A percentile compares a stretch with the other conserved stretches of the same genome.
Evolutionary conservation across 1,140 invertebrate genomes (phyloP).

Genomic region (Chymomyza costata): DNA sequence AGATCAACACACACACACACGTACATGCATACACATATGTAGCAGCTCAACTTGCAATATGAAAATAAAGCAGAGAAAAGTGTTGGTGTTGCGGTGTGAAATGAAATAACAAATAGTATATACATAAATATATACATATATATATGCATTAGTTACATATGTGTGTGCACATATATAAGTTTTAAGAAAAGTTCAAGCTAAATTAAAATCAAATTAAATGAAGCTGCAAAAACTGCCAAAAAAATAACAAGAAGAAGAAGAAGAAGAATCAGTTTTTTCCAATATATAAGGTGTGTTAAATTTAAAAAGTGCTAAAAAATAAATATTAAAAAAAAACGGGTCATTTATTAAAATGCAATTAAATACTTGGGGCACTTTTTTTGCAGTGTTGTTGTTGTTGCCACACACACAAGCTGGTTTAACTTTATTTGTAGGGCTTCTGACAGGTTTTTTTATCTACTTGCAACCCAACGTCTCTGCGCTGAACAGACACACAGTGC

Average conservation of each 20-base stretch:
- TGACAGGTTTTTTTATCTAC: too few relatives aligned
- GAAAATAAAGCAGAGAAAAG: conserved; percentile 67
- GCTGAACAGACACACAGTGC: too few relatives aligned
- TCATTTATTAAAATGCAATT: conserved; percentile 62
- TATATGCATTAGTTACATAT: too few relatives aligned
- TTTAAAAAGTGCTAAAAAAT: too few relatives aligned
- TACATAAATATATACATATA: conserved; percentile 14
- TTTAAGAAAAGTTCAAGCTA: too few relatives aligned
- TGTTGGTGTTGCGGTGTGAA: conserved; percentile 45
- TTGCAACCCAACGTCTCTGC: too few relatives aligned
- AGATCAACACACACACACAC: conserved; percentile 42
- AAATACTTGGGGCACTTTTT: conserved; percentile 29
- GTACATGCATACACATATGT: conserved; percentile 31
- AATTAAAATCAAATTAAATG: conserved; percentile 53
- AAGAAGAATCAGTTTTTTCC: too few relatives aligned
- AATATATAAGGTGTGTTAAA: too few relatives aligned
- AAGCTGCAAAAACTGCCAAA: conserved; percentile 56
- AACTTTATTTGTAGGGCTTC: too few relatives aligned
- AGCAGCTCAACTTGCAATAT: conserved; percentile 42
- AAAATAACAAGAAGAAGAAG: conserved; percentile 45
- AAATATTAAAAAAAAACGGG: neutral
- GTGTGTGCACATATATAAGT: too few relatives aligned
- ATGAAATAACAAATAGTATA: conserved; percentile 41
- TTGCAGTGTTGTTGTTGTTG: neutral
- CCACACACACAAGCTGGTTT: too few relatives aligned